Base-by-base conservation (phyloP, 2,888 invertebrate species). In the Cantharis lateralis region DNA sequence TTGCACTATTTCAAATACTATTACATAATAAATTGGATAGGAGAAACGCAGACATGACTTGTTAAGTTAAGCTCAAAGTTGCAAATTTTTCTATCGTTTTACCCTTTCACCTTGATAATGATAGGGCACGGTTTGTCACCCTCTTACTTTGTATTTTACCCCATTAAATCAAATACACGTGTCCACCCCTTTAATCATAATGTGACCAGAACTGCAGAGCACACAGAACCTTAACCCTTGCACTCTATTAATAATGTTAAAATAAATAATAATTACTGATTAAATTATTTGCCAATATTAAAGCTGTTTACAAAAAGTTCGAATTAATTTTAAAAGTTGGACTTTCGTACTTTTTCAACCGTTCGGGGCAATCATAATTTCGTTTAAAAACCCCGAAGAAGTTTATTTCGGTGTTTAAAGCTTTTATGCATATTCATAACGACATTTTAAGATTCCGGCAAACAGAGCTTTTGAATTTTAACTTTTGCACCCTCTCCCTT, bases 81-180 rank as follows among this genome's bases (percentile, higher is more conserved):
- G 24, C 24, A 66, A 66, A 66, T 20, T 69, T 69, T 66, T 20
- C 18, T n/a, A 66, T 24, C 15, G 16, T 20, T 75, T 77, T 32
- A 77, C 72, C 77, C 75, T 78, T 77, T 75, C 62, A 72, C 70
- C 70, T 72, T 26, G 32, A 72, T 75, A 78, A 75, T 74, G 77
- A 77, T 77, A 77, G 68, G 75, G 75, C 75, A 78, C 78, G 75
- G 48, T 71, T 72, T 70, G 48, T 72, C 75, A 72, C 78, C 78
- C 78, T 78, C 75, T 78, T 75, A 78, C 77, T 77, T 75, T 68
- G 72, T 75, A 66, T 63, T 78, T 70, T 72, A 72, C 75, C 78
- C 78, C 70, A 75, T 78, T 75, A 75, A 70, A 74, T 70, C 70
- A 78, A 70, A 75, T 75, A 70, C 75, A 78, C 78, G 78, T 72